Percentiles rank a stretch among this genome's conserved stretches.
These are phyloP conservation scores for Digitonthophagus gazella DNA, from an alignment of 2,888 invertebrate species.

Conservation along the genomic window DNA sequence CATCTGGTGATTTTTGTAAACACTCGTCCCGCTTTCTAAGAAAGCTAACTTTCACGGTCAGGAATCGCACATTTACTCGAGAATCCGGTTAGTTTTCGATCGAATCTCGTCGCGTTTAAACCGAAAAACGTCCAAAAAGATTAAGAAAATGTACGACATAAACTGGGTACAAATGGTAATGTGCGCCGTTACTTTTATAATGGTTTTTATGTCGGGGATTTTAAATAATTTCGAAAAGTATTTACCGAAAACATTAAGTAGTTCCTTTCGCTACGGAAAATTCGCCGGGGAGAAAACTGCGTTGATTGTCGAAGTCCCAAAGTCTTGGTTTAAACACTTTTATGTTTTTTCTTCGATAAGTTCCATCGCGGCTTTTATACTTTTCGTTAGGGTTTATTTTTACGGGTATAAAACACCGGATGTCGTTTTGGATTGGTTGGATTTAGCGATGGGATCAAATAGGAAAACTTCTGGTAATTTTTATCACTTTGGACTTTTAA, in stretches of 20 bases:
- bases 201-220: background rate
- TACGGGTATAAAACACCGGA: slow-evolving; percentile 21
- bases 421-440: slow-evolving; percentile 53
- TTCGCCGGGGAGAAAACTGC: slow-evolving; percentile 57
- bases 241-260: slow-evolving; percentile 64
- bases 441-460: slow-evolving; percentile 49
- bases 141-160: background rate
- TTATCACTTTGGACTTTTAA: slow-evolving; percentile 19
- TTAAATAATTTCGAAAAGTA: slow-evolving; percentile 65
- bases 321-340: slow-evolving; percentile 79
- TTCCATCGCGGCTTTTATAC: slow-evolving; percentile 53
- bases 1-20: too few species aligned
- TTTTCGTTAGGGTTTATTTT: slow-evolving; percentile 56
- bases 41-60: background rate
- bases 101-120: too few species aligned
- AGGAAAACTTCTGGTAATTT: slow-evolving; percentile 55
- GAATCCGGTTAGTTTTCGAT: background rate
- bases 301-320: slow-evolving; percentile 66
- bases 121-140: background rate
- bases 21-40: background rate
- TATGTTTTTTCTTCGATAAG: slow-evolving; percentile 68
- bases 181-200: background rate
- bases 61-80: background rate
- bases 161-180: slow-evolving; percentile 13
- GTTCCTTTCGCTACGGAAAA: slow-evolving; percentile 73